phyloP scores from a whole-genome alignment of 2,113 vertebrate species.

The Dromas ardeola region DNA sequence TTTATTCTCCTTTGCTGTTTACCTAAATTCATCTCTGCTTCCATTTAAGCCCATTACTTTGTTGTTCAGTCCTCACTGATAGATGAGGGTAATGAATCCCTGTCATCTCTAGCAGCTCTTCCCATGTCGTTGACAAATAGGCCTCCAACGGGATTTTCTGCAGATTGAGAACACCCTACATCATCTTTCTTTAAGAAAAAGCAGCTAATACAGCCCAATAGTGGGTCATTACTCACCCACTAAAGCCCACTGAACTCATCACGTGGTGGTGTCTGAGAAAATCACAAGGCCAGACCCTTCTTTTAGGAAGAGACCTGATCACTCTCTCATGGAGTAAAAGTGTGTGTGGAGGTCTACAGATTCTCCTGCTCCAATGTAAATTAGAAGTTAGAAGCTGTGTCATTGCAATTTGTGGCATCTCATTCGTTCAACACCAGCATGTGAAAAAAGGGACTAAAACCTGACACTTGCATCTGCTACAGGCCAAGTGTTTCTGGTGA shows the following conservation, averaged over 20 bases:
- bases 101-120: not conserved
- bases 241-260: not conserved
- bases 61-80: slow-evolving; percentile 6
- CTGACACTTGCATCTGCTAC: not conserved
- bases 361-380: not conserved
- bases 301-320: not conserved
- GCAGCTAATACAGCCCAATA: not conserved
- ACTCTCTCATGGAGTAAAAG: not conserved
- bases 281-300: not conserved
- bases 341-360: not conserved
- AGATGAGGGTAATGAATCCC: slow-evolving; percentile 39
- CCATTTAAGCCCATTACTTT: slow-evolving; percentile 35
- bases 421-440: not conserved
- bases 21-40: slow-evolving; percentile 22
- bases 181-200: not conserved
- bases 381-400: not conserved
- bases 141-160: not conserved
- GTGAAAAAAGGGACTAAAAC: not conserved
- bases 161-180: not conserved
- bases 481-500: not conserved
- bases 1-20: slow-evolving; percentile 7
- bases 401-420: not conserved
- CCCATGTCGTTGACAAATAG: not conserved
- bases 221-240: not conserved
- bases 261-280: not conserved